Percentiles rank a stretch among this genome's conserved stretches.
These are phyloP conservation scores for Salvator merianae DNA, from an alignment of 2,113 vertebrate species.

Conservation along the genomic window DNA sequence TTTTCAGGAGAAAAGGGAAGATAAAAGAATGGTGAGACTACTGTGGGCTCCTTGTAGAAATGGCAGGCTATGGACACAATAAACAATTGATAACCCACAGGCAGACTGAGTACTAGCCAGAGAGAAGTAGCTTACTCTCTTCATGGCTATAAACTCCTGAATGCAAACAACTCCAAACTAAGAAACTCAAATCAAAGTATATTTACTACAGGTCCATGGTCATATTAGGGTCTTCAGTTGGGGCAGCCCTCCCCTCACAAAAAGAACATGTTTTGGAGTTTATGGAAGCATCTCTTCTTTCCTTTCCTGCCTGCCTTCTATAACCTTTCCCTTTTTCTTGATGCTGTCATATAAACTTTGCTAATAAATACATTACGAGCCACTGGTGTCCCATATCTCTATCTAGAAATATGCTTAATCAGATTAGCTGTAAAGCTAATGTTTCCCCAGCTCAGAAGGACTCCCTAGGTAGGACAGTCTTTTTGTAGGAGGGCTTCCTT, in stretches of 20 bases:
- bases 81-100: too few species aligned
- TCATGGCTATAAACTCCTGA: too few species aligned
- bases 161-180: too few species aligned
- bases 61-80: too few species aligned
- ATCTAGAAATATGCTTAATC: slow-evolving; percentile 36
- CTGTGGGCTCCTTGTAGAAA: too few species aligned
- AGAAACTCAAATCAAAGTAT: too few species aligned
- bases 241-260: neutral
- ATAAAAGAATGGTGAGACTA: too few species aligned
- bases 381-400: slow-evolving; percentile 7
- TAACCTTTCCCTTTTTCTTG: slow-evolving; percentile 26
- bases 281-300: neutral
- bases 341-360: slow-evolving; percentile 21
- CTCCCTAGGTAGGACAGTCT: neutral
- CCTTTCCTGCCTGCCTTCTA: neutral
- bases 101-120: too few species aligned
- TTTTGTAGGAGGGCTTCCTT: neutral
- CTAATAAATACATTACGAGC: slow-evolving; percentile 35
- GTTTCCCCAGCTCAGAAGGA: slow-evolving; percentile 19
- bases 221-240: too few species aligned
- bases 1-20: too few species aligned
- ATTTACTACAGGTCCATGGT: too few species aligned
- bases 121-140: too few species aligned
- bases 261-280: neutral
- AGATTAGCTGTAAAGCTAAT: slow-evolving; percentile 37